Percentiles rank a stretch among this genome's conserved stretches.
phyloP scores from a whole-genome alignment of 2,797 vertebrate genomes.

The Sebastes hopkinsi region DNA sequence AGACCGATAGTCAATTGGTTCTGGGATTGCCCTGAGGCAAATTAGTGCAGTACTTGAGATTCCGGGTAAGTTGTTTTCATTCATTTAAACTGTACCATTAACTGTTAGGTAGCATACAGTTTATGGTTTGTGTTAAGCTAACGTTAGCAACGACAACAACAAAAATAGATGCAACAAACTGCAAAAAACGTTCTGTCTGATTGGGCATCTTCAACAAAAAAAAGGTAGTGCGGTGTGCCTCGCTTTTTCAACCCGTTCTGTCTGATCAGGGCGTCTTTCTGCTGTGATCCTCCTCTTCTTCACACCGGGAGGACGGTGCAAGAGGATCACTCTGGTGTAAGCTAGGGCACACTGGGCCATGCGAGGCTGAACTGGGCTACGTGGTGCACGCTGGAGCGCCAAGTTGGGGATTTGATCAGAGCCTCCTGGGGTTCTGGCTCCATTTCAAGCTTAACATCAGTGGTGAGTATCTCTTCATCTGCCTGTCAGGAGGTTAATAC shows the following conservation, averaged over 20 bases:
- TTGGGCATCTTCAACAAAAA: rapidly evolving
- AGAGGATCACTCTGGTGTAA: constrained; percentile 55
- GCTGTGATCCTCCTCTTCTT: constrained; percentile 30
- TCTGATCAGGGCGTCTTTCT: background rate
- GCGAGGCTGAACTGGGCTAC: constrained; percentile 53
- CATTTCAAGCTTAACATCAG: constrained; percentile 75
- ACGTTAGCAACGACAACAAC: background rate
- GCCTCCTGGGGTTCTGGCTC: constrained; percentile 64
- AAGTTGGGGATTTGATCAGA: constrained; percentile 71
- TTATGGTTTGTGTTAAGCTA: background rate
- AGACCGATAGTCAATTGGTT: no score
- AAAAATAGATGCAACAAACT: no score
- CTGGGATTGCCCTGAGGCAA: background rate
- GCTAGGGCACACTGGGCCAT: constrained; percentile 43
- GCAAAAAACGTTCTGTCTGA: no score
- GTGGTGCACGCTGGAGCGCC: constrained; percentile 44
- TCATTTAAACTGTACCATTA: background rate
- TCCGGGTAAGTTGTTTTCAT: background rate
- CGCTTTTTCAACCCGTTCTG: no score
- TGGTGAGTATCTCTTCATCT: constrained; percentile 76
- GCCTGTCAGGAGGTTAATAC: constrained; percentile 71
- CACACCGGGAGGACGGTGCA: constrained; percentile 24
- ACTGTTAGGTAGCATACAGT: background rate
- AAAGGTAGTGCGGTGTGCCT: no score
- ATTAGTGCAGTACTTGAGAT: background rate